A percentile compares a stretch with the other conserved stretches of the same genome.
Conservation (phyloP, 1,140 invertebrate genomes). For the Drosophila setifemur region DNA sequence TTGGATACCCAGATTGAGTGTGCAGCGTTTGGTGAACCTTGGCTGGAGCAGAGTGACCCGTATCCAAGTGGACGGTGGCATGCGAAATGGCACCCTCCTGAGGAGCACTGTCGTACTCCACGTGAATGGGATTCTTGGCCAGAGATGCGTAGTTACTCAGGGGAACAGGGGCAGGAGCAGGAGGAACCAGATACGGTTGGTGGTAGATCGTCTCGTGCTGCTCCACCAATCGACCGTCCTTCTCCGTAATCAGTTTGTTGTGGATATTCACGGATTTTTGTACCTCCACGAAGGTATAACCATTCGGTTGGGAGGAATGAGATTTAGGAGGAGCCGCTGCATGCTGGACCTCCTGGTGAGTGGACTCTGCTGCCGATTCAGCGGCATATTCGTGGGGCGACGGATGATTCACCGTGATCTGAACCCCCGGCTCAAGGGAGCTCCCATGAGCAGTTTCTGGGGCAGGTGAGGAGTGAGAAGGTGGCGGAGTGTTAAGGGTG, state of each 20-base stretch:
- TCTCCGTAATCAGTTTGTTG: conserved; percentile 78
- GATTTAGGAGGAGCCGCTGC: conserved; percentile 1
- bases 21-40: not conserved
- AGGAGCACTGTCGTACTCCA: conserved; percentile 58
- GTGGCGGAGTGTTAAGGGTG: conserved; percentile 51
- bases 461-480: conserved; percentile 2
- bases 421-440: not conserved
- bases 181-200: conserved; percentile 37
- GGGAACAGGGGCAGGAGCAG: not conserved
- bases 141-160: conserved; percentile 49
- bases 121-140: conserved; percentile 65
- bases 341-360: conserved; percentile 47
- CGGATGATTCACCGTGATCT: conserved; percentile 19
- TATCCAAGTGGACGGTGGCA: conserved; percentile 24
- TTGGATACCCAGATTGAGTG: not conserved
- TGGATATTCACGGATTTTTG: conserved; percentile 84
- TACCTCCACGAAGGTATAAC: conserved; percentile 84
- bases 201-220: conserved; percentile 77
- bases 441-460: not conserved
- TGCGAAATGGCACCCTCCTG: conserved; percentile 56
- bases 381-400: conserved; percentile 60
- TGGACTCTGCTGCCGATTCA: conserved; percentile 60
- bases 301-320: conserved; percentile 48
- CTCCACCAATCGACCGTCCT: conserved; percentile 68
- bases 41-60: not conserved